Conservation (phyloP, 1,140 invertebrate species). For the Scaptomyza montana region DNA sequence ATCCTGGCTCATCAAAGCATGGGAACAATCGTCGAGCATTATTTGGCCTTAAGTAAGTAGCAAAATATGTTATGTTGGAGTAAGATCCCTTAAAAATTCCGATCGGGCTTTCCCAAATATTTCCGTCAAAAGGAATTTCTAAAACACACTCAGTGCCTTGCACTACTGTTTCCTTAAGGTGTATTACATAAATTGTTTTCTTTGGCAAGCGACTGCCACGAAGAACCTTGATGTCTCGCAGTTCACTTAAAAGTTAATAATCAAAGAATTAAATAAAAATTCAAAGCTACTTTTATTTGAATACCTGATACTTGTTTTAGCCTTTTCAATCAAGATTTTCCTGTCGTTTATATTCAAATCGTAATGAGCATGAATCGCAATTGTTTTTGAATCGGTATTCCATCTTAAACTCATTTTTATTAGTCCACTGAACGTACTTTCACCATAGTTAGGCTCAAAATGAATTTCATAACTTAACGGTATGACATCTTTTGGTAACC, state of each 20-base stretch:
- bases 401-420: conserved; percentile 87
- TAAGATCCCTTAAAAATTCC: conserved; percentile 87
- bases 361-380: conserved; percentile 87
- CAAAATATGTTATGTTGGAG: conserved; percentile 85
- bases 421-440: conserved; percentile 86
- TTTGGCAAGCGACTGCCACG: conserved; percentile 84
- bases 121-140: conserved; percentile 86
- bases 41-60: conserved; percentile 91
- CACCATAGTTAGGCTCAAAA: conserved; percentile 86
- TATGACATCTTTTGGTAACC: conserved; percentile 85
- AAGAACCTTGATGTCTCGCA: conserved; percentile 37
- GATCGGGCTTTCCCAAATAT: conserved; percentile 85
- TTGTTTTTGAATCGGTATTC: conserved; percentile 85
- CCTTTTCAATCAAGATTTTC: conserved; percentile 68
- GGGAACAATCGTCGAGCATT: conserved; percentile 94
- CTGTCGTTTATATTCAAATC: conserved; percentile 85
- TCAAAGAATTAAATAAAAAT: neutral
- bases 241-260: conserved; percentile 16
- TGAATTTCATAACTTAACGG: conserved; percentile 87
- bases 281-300: neutral
- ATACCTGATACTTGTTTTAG: conserved; percentile 71
- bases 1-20: conserved; percentile 95
- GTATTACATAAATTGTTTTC: conserved; percentile 85
- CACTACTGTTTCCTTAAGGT: conserved; percentile 85
- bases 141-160: conserved; percentile 84